Conservation (phyloP, 2,113 vertebrate species). For the Picathartes gymnocephalus region DNA sequence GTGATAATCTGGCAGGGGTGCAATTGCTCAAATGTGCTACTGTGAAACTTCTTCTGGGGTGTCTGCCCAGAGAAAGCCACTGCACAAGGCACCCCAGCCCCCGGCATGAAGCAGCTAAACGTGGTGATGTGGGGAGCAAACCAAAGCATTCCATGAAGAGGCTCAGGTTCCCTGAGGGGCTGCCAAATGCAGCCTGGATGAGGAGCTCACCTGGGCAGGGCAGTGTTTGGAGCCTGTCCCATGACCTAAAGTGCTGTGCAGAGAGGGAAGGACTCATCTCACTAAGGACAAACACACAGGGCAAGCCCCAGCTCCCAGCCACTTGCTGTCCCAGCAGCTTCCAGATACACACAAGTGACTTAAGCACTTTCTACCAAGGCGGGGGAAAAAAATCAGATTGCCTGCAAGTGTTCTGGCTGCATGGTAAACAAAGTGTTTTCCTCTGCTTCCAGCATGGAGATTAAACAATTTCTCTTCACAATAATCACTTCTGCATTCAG, state of each 20-base stretch:
- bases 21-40: neutral
- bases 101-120: neutral
- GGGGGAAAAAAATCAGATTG: slow-evolving; percentile 10
- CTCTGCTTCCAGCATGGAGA: slow-evolving; percentile 29
- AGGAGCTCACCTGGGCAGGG: neutral
- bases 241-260: rapidly evolving
- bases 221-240: neutral
- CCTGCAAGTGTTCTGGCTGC: slow-evolving; percentile 39
- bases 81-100: neutral
- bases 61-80: neutral
- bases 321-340: slow-evolving; percentile 20
- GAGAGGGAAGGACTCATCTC: neutral
- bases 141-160: neutral
- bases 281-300: neutral
- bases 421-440: slow-evolving; percentile 57
- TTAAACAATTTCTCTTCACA: slow-evolving; percentile 44
- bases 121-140: neutral
- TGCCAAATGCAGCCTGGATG: neutral
- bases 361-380: slow-evolving; percentile 38
- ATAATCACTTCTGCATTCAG: slow-evolving; percentile 55
- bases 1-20: neutral
- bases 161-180: neutral
- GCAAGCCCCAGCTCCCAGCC: neutral
- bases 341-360: neutral
- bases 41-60: neutral